Conservation (phyloP, 2,113 vertebrate species). For the Scatophagus argus region DNA sequence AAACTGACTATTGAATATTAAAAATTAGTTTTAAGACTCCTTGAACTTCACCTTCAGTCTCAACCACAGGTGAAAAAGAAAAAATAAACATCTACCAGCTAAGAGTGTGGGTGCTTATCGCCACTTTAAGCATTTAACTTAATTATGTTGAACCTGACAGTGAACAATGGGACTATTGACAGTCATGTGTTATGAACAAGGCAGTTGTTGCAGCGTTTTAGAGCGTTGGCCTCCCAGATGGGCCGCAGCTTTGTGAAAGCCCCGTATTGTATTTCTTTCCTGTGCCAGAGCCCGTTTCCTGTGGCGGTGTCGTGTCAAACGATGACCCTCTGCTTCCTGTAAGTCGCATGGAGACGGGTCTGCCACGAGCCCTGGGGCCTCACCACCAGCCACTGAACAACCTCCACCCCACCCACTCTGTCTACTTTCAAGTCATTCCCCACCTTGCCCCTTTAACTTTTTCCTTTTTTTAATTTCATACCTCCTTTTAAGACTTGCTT, state of each 20-base stretch:
- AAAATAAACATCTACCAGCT: background rate
- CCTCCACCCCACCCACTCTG: slow-evolving; percentile 34
- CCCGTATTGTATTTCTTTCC: slow-evolving; percentile 94
- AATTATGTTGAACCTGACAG: slow-evolving; percentile 54
- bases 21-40: background rate
- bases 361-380: slow-evolving; percentile 86
- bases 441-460: slow-evolving; percentile 26
- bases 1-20: background rate
- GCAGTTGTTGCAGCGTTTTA: slow-evolving; percentile 79
- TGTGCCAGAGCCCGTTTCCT: slow-evolving; percentile 91
- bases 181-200: slow-evolving; percentile 67
- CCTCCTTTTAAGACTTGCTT: background rate
- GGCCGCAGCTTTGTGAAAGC: slow-evolving; percentile 78
- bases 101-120: slow-evolving; percentile 35
- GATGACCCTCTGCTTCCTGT: slow-evolving; percentile 92
- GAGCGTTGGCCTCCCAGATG: slow-evolving; percentile 65
- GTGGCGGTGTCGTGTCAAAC: slow-evolving; percentile 85
- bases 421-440: slow-evolving; percentile 28
- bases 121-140: slow-evolving; percentile 65
- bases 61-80: background rate
- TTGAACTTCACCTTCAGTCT: slow-evolving; percentile 4
- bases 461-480: background rate
- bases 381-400: slow-evolving; percentile 71
- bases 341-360: slow-evolving; percentile 85
- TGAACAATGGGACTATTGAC: slow-evolving; percentile 77